A percentile compares a stretch with the other conserved stretches of the same genome.
phyloP scores from a whole-genome alignment of 2,888 invertebrate genomes.

The Cheilosia grossa region DNA sequence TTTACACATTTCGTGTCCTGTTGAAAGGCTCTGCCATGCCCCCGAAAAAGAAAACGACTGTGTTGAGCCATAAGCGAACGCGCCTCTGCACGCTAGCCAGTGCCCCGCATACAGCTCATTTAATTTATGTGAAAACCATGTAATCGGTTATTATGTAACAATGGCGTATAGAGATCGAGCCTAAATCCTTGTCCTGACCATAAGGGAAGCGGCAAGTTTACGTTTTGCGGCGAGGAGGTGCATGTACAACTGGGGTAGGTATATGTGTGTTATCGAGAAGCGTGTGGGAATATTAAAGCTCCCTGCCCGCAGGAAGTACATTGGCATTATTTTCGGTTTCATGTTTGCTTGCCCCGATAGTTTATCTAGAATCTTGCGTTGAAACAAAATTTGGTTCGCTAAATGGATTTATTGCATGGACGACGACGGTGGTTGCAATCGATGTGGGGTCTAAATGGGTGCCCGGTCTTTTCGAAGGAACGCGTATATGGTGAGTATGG shows the following conservation, averaged over 20 bases:
- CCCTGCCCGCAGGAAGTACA: conserved; percentile 49
- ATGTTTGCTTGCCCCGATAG: conserved; percentile 62
- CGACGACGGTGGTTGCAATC: conserved; percentile 15
- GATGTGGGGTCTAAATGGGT: conserved; percentile 17
- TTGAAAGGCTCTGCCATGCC: conserved; percentile 48
- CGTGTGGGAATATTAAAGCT: conserved; percentile 56
- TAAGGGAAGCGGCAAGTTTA: background rate
- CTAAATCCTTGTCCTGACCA: conserved; percentile 18
- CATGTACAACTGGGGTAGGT: background rate
- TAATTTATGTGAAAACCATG: conserved; percentile 56
- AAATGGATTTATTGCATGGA: conserved; percentile 43
- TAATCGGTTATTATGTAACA: conserved; percentile 68
- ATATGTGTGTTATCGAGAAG: conserved; percentile 45
- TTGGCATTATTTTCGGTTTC: conserved; percentile 62
- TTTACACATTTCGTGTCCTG: conserved; percentile 44
- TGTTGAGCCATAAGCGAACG: conserved; percentile 31
- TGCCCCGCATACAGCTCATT: conserved; percentile 37
- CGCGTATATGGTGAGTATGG: no score
- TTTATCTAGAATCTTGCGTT: conserved; percentile 65
- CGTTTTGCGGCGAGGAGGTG: background rate
- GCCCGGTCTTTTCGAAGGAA: background rate
- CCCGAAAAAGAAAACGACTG: conserved; percentile 12
- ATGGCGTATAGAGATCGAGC: conserved; percentile 36
- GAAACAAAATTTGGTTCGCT: conserved; percentile 48
- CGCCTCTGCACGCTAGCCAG: conserved; percentile 42